Conservation (phyloP, 2,888 invertebrate species). For the Amaurobius ferox region DNA sequence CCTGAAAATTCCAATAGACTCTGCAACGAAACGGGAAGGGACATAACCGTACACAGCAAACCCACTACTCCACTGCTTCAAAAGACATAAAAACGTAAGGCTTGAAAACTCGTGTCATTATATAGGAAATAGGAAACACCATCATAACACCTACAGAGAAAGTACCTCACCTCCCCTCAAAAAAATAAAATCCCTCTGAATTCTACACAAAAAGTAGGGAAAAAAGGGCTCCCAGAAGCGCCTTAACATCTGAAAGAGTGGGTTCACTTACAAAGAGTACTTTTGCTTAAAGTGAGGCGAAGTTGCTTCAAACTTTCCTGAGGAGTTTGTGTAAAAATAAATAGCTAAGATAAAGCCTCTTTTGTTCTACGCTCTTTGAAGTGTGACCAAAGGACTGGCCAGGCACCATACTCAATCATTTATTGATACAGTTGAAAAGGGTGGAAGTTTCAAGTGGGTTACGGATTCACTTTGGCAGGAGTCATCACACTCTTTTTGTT, state of each 20-base stretch:
- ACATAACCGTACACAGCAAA: background rate
- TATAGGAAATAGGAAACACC: constrained; percentile 44
- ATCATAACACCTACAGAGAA: constrained; percentile 54
- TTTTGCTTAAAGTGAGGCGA: constrained; percentile 42
- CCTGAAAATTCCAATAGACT: constrained; percentile 8
- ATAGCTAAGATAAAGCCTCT: constrained; percentile 52
- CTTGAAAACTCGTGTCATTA: constrained; percentile 48
- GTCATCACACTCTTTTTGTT: constrained; percentile 1
- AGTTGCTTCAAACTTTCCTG: constrained; percentile 47
- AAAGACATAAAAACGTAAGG: constrained; percentile 50
- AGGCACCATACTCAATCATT: constrained; percentile 41
- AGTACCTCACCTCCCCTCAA: constrained; percentile 12
- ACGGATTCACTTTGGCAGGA: constrained; percentile 6
- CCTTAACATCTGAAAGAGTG: constrained; percentile 29
- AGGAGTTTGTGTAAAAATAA: constrained; percentile 54
- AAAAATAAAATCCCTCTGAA: constrained; percentile 50
- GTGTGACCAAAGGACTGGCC: constrained; percentile 63
- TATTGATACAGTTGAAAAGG: constrained; percentile 39
- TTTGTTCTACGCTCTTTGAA: constrained; percentile 64
- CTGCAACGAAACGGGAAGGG: background rate
- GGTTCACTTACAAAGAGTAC: constrained; percentile 47
- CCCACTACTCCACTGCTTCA: constrained; percentile 19
- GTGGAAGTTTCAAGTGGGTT: constrained; percentile 12
- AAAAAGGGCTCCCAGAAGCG: constrained; percentile 14
- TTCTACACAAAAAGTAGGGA: constrained; percentile 19